Conservation (phyloP, 2,113 vertebrate genomes). For the Rhadina sibilatrix region DNA sequence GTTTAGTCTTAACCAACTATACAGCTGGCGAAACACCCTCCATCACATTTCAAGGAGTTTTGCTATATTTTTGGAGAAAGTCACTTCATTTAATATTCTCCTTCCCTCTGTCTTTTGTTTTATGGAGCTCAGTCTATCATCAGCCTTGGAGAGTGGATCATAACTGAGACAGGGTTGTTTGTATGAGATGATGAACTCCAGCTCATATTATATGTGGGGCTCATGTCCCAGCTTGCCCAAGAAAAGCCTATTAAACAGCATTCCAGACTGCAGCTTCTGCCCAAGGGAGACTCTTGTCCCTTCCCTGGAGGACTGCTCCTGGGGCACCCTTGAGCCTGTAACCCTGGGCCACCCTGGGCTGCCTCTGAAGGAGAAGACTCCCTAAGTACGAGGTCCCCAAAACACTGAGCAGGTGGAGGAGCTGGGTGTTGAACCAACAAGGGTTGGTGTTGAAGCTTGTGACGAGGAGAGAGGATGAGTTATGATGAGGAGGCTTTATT, state of each 20-base stretch:
- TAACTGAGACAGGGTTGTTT: neutral
- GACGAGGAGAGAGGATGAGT: neutral
- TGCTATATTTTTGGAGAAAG: neutral
- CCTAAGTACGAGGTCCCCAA: fast-evolving
- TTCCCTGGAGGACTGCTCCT: neutral
- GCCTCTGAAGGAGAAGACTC: neutral
- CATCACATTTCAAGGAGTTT: neutral
- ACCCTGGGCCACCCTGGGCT: neutral
- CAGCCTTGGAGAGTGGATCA: neutral
- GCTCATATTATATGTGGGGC: neutral
- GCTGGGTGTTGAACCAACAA: neutral
- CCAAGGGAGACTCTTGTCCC: slow-evolving; percentile 11
- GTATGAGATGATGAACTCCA: neutral
- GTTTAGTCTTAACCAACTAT: neutral
- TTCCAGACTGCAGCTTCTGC: slow-evolving; percentile 49
- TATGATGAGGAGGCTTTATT: neutral
- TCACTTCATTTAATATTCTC: neutral
- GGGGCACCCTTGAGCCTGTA: neutral
- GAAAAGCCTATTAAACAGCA: slow-evolving; percentile 45
- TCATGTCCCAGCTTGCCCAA: slow-evolving; percentile 55
- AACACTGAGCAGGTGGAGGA: neutral
- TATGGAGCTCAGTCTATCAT: neutral
- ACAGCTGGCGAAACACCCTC: neutral
- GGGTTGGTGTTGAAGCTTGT: neutral
- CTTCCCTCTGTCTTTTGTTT: neutral